A percentile compares a stretch with the other conserved stretches of the same genome.
Evolutionary conservation across 2,113 vertebrate genomes (phyloP).

Genomic region (Silurus meridionalis): DNA sequence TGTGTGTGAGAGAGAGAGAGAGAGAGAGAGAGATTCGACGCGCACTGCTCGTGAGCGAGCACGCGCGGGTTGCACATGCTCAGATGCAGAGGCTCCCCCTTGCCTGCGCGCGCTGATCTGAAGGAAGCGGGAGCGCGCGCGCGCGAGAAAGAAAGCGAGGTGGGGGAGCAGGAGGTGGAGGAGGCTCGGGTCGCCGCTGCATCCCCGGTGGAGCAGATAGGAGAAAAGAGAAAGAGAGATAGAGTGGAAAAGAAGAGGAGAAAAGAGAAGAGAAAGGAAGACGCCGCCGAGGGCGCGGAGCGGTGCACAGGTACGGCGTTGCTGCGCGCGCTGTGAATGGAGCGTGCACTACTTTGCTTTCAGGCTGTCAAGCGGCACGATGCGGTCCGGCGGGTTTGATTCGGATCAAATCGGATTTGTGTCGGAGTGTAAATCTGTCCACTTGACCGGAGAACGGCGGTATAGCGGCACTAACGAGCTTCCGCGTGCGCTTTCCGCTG

Average conservation of each 20-base stretch:
- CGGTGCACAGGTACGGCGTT: constrained; percentile 67
- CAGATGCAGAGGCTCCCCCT: constrained; percentile 45
- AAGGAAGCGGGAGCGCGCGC: background rate
- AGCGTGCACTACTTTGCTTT: background rate
- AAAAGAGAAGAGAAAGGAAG: constrained; percentile 57
- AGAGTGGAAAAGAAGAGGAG: constrained; percentile 56
- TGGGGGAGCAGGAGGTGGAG: constrained; percentile 58
- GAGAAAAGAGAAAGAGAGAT: background rate
- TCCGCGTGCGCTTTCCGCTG: background rate
- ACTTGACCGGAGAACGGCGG: background rate
- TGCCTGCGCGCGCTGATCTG: constrained; percentile 57
- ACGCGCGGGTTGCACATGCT: constrained; percentile 62
- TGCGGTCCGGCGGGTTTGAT: background rate
- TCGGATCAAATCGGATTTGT: background rate
- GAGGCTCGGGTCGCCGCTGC: constrained; percentile 65
- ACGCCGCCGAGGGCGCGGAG: constrained; percentile 68
- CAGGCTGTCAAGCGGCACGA: background rate
- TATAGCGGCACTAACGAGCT: background rate
- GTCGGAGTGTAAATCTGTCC: background rate
- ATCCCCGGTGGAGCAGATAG: constrained; percentile 64
- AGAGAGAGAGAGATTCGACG: background rate
- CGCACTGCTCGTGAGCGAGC: background rate
- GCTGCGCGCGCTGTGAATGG: background rate
- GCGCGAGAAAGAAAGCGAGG: constrained; percentile 47
- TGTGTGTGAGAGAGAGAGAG: background rate